A percentile compares a stretch with the other conserved stretches of the same genome.
Conservation (phyloP, 2,113 vertebrate species). For the Planiliza haematocheilus region DNA sequence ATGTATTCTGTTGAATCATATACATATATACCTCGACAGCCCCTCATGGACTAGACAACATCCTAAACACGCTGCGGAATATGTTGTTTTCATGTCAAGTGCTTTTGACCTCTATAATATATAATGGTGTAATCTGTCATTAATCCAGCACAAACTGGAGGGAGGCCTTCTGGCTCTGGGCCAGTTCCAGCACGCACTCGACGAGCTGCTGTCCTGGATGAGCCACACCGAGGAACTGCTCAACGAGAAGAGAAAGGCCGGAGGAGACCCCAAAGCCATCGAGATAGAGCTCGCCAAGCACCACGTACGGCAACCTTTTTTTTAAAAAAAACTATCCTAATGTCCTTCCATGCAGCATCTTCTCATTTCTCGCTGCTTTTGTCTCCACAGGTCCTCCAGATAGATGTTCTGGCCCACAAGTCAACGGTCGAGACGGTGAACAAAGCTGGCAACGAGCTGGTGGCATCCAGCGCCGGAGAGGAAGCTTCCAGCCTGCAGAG, state of each 20-base stretch:
- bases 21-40: neutral
- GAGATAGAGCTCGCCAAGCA: conserved; percentile 99
- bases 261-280: conserved; percentile 96
- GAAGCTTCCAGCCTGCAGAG: conserved; percentile 91
- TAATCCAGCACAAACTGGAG: conserved; percentile 95
- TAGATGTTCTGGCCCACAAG: conserved; percentile 95
- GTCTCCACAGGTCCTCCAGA: conserved; percentile 90
- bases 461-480: conserved; percentile 93
- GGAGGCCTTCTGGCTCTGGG: conserved; percentile 94
- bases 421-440: conserved; percentile 94
- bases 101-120: conserved; percentile 23
- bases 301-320: conserved; percentile 86
- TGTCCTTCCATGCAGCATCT: neutral
- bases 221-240: conserved; percentile 95
- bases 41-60: too few species aligned
- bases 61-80: conserved; percentile 4
- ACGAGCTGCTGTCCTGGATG: conserved; percentile 95
- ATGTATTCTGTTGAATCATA: too few species aligned
- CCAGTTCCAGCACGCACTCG: conserved; percentile 97
- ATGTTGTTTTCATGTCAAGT: conserved; percentile 26
- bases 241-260: conserved; percentile 91
- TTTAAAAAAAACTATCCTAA: neutral
- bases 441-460: conserved; percentile 93
- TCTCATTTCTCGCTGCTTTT: neutral
- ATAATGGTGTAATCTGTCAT: conserved; percentile 66